Conservation (phyloP, 1,140 invertebrate species). For the Samia ricini region DNA sequence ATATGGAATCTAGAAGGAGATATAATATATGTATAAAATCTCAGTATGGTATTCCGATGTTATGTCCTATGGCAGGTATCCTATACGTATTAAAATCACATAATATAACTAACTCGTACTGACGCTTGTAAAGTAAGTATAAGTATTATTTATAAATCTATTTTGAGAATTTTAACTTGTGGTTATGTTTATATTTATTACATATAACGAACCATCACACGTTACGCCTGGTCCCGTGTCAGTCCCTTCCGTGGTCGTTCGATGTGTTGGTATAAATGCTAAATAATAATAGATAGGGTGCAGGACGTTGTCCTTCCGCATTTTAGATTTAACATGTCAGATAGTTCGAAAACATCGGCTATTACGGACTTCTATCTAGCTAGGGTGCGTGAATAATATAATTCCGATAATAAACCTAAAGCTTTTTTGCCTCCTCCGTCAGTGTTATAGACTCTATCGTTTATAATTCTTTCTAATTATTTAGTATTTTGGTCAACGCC, state of each 20-base stretch:
- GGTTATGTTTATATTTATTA: constrained; percentile 29
- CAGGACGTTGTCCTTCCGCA: constrained; percentile 61
- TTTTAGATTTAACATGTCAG: constrained; percentile 13
- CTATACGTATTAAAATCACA: background rate
- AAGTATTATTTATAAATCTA: no score
- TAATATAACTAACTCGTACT: background rate
- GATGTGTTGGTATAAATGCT: constrained; percentile 26
- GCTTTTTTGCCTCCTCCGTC: background rate
- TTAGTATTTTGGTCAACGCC: constrained; percentile 21
- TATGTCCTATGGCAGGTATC: no score
- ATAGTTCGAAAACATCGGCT: background rate
- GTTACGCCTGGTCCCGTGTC: constrained; percentile 23
- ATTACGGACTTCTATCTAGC: background rate
- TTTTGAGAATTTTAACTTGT: constrained; percentile 26
- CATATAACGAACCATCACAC: constrained; percentile 33
- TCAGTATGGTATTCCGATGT: no score
- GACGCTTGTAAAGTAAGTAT: background rate
- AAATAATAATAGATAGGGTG: constrained; percentile 55
- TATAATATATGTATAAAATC: no score
- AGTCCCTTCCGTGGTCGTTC: constrained; percentile 47
- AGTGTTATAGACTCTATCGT: background rate
- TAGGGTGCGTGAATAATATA: background rate
- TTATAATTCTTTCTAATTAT: background rate
- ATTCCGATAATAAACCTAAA: background rate
- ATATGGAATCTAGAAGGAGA: no score